Evolutionary conservation across 2,797 vertebrate species (phyloP).

Genomic region (Eremophila alpestris): DNA sequence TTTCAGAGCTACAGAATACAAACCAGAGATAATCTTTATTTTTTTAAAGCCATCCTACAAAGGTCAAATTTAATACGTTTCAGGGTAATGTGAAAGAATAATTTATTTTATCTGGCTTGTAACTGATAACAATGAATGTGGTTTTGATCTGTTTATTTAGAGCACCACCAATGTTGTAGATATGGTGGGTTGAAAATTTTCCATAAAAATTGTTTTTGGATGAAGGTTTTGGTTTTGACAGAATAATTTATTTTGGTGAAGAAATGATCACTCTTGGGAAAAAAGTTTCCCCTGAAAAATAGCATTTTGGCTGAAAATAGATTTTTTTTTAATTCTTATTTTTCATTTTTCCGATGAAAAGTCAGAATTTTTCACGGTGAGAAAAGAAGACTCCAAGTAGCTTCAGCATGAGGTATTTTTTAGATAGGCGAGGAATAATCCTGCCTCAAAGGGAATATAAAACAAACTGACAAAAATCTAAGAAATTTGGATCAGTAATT

Average conservation of each 20-base stretch:
- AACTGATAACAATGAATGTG: background rate
- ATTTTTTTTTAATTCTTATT: background rate
- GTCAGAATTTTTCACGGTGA: slow-evolving; percentile 10
- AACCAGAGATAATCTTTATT: background rate
- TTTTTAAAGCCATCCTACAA: background rate
- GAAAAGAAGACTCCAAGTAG: slow-evolving; percentile 50
- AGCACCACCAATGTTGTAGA: background rate
- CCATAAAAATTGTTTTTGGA: background rate
- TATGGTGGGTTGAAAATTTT: background rate
- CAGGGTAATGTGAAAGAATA: background rate
- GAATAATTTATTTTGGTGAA: slow-evolving; percentile 39
- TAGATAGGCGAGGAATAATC: slow-evolving; percentile 14
- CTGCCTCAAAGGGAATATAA: slow-evolving; percentile 20
- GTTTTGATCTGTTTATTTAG: slow-evolving; percentile 11
- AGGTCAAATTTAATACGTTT: background rate
- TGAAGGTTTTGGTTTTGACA: slow-evolving; percentile 22
- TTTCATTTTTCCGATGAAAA: slow-evolving; percentile 28
- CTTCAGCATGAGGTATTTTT: slow-evolving; percentile 45
- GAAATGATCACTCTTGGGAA: background rate
- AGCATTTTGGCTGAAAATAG: background rate
- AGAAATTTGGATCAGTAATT: slow-evolving; percentile 44
- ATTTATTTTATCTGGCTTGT: slow-evolving; percentile 39
- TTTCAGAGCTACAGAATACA: background rate
- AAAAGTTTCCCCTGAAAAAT: slow-evolving; percentile 15
- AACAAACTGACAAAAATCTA: slow-evolving; percentile 37